A percentile compares a stretch with the other conserved stretches of the same genome.
These are phyloP conservation scores for Prinia subflava DNA, from an alignment of 2,113 vertebrate genomes.

Conservation along the genomic window DNA sequence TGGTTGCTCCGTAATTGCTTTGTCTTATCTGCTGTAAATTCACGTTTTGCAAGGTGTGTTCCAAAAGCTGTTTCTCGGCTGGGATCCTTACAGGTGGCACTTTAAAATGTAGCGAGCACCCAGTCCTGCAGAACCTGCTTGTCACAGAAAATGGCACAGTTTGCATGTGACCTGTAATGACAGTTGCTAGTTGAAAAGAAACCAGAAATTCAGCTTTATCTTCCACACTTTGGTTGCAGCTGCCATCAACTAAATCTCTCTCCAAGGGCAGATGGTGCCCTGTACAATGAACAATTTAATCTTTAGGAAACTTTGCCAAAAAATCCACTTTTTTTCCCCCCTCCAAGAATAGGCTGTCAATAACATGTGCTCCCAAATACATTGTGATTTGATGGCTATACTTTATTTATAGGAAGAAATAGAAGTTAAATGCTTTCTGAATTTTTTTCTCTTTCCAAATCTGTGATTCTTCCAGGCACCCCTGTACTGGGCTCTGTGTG, in stretches of 20 bases:
- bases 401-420: slow-evolving; percentile 67
- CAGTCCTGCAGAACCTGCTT: slow-evolving; percentile 52
- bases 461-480: background rate
- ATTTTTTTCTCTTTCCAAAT: background rate
- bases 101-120: slow-evolving; percentile 46
- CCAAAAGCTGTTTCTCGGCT: slow-evolving; percentile 13
- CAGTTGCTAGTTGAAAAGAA: slow-evolving; percentile 57
- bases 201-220: slow-evolving; percentile 71
- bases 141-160: slow-evolving; percentile 65
- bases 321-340: slow-evolving; percentile 40
- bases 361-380: slow-evolving; percentile 70
- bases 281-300: slow-evolving; percentile 81
- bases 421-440: slow-evolving; percentile 30
- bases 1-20: background rate
- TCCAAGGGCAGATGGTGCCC: slow-evolving; percentile 77
- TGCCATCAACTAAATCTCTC: slow-evolving; percentile 74
- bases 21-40: background rate
- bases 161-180: slow-evolving; percentile 63
- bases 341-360: slow-evolving; percentile 77
- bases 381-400: slow-evolving; percentile 59
- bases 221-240: slow-evolving; percentile 65
- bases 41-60: slow-evolving; percentile 37
- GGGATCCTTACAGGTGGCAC: slow-evolving; percentile 55
- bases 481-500: background rate
- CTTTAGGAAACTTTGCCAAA: slow-evolving; percentile 77